These are phyloP conservation scores for Oceanodroma tethys DNA, from an alignment of 2,113 vertebrate species.

Conservation along the genomic window DNA sequence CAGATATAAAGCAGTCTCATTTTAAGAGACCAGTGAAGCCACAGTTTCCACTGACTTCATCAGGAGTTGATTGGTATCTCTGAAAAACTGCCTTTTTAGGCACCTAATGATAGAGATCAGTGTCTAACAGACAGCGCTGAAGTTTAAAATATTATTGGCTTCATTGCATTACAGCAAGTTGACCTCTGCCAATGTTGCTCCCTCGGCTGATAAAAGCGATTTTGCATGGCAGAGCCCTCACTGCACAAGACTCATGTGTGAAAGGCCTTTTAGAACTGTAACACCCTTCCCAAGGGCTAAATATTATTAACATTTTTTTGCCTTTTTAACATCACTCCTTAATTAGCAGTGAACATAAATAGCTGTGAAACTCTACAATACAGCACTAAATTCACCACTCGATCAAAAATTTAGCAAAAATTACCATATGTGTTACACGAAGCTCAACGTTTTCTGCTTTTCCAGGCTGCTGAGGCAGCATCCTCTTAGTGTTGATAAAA, in stretches of 20 bases:
- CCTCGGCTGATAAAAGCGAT: not conserved
- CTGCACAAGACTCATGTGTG: not conserved
- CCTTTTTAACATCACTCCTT: not conserved
- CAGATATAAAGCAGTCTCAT: not conserved
- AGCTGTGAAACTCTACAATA: not conserved
- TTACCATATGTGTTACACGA: slow-evolving; percentile 27
- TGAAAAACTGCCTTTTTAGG: not conserved
- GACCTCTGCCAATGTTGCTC: not conserved
- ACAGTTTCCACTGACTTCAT: not conserved
- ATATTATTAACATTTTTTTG: not conserved
- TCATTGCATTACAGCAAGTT: not conserved
- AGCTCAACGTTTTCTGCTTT: slow-evolving; percentile 36
- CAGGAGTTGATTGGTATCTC: not conserved
- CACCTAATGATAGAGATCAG: not conserved
- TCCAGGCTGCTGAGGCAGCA: slow-evolving; percentile 58
- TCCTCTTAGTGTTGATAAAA: slow-evolving; percentile 60
- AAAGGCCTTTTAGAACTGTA: not conserved
- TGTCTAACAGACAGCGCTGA: not conserved
- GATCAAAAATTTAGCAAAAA: slow-evolving; percentile 5
- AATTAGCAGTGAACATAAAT: slow-evolving; percentile 10
- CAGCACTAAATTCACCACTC: not conserved
- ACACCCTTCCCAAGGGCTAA: not conserved
- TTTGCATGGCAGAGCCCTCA: not conserved
- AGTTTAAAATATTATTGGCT: not conserved
- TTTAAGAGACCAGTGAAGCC: not conserved